Conservation (phyloP, 2,888 invertebrate species). For the Clitarchus hookeri region DNA sequence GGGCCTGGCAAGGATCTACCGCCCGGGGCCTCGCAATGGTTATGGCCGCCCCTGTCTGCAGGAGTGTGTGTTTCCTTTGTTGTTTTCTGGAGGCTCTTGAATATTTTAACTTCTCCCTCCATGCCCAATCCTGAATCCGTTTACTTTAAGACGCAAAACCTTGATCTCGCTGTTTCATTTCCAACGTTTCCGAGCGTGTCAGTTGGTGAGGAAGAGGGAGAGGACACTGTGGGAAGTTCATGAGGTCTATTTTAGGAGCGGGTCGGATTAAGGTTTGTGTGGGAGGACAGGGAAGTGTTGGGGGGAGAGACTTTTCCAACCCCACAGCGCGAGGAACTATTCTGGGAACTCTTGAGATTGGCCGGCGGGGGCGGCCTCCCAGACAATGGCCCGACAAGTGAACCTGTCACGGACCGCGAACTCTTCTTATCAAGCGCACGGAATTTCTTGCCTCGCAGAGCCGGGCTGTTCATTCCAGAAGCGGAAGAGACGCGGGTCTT, state of each 20-base stretch:
- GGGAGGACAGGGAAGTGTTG: background rate
- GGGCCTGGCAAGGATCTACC: too few relatives aligned
- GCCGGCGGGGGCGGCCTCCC: background rate
- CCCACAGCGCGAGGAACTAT: background rate
- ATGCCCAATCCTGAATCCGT: too few relatives aligned
- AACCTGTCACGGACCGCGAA: background rate
- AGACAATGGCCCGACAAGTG: constrained; percentile 7
- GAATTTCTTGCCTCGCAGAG: background rate
- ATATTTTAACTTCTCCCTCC: too few relatives aligned
- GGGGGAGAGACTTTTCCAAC: background rate
- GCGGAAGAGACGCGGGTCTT: background rate
- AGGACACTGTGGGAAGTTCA: background rate
- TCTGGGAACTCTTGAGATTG: background rate
- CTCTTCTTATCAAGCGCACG: background rate
- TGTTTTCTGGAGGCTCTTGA: too few relatives aligned
- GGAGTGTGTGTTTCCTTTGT: too few relatives aligned
- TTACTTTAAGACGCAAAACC: too few relatives aligned
- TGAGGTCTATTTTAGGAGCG: background rate
- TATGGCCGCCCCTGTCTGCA: too few relatives aligned
- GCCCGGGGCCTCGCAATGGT: too few relatives aligned
- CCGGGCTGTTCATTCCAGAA: background rate
- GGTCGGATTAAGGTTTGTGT: background rate
- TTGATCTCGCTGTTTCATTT: too few relatives aligned
- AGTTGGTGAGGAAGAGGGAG: background rate
- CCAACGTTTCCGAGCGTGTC: too few relatives aligned